Evolutionary conservation across 1,140 invertebrate genomes (phyloP), one percentile per base, ranked within the genome.

Genomic region (Lucilia sericata): DNA sequence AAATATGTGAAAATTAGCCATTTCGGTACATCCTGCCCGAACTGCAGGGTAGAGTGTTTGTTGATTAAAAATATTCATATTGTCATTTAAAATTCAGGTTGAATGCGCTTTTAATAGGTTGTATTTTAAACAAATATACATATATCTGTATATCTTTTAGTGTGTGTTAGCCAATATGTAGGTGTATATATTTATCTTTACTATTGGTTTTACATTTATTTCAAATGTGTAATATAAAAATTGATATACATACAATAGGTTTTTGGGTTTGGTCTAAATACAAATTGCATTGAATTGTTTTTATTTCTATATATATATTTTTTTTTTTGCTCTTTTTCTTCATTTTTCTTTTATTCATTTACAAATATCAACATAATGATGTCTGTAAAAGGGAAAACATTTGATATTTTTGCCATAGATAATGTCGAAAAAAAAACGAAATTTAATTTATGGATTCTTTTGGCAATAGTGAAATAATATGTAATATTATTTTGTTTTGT

Each of bases 21-120:
- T 30, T 30, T 30, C 3, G 3, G 3, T 1, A 30, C 25, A 30
- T 30, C 25, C 25, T 2, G 3, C 25, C 25, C 25, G 25, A 30
- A 30, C 25, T 30, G 3, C 25, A 30, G 25, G 42, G 7, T 7
- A 42, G 2, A 42, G 10, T 42, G 42, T 42, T 8, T 55, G 51
- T 55, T 30, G 25, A 55, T 55, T 55, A 12, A 55, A 55, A 55
- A 55, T 55, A 70, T 19, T 70, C 65, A 21, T 70, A 70, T 70
- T 70, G 65, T 70, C 21, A 70, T 70, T 70, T 70, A 21, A 70
- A 21, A 70, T 70, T 70, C 65, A 70, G 65, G 65, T 70, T 70
- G 65, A 70, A 70, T 70, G 65, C 65, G 19, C 65, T 70, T 70
- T 70, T 70, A 70, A 70, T 70, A 70, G 65, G 65, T 70, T 70